These are phyloP conservation scores for Atethmia centrago DNA, from an alignment of 2,888 invertebrate genomes.

Conservation along the genomic window DNA sequence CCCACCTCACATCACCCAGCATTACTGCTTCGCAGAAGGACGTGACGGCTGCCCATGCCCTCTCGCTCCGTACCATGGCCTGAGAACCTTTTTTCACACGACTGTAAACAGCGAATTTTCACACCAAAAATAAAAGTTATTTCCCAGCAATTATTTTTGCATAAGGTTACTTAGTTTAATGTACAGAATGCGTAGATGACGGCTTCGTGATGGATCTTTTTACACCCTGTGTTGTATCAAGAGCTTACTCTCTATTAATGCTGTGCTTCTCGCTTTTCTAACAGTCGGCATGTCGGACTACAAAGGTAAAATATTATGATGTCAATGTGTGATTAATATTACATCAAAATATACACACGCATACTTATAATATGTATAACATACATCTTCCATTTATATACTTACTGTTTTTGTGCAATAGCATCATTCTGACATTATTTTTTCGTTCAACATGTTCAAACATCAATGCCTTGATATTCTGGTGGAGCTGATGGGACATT, in stretches of 20 bases:
- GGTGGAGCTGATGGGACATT: background rate
- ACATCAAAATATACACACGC: constrained; percentile 18
- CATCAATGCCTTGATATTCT: background rate
- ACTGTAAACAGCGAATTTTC: no score
- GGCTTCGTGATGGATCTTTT: no score
- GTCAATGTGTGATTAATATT: constrained; percentile 42
- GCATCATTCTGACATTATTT: background rate
- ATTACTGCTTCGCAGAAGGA: no score
- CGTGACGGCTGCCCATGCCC: no score
- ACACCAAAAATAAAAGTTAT: no score
- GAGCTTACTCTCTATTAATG: constrained; percentile 68
- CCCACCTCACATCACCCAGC: no score
- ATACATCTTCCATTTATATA: background rate
- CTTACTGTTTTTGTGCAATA: background rate
- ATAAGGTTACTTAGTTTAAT: no score
- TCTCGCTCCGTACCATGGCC: no score
- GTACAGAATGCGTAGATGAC: no score
- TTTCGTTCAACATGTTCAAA: background rate
- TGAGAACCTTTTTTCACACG: no score
- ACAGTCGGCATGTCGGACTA: constrained; percentile 90
- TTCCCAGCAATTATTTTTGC: no score
- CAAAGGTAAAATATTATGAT: constrained; percentile 79
- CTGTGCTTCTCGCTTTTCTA: constrained; percentile 71
- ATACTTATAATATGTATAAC: constrained; percentile 14
- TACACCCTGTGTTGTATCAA: background rate